Evolutionary conservation across 1,140 invertebrate genomes (phyloP), one percentile per base, ranked within the genome.

Genomic region (Anagrus nilaparvatae): DNA sequence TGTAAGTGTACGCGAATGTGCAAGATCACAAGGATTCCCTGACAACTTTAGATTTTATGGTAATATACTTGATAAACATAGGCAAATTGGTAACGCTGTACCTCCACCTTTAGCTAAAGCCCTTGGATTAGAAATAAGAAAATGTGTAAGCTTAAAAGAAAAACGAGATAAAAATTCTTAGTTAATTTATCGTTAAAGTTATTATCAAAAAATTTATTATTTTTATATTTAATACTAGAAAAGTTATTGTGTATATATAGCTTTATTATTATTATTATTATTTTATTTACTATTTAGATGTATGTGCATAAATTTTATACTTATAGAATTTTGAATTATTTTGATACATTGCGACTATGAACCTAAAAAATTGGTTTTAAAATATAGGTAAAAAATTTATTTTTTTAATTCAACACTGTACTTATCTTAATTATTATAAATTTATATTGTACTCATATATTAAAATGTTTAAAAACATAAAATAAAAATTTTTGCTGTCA

Each of bases 81-180:
- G 84, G 58, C 87, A 92, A 75, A 79, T 87, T 58, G 88, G 88
- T 12, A 92, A 91, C 65, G 87, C 87, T 13, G 87, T 93, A 1
- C 87, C 88, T 7, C 87, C 87, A 3, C 84, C 85, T 2, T 66
- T 91, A 48, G 84, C 79, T 29, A 67, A 70, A 40, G 83, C 82
- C 1, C 70, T 92, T 44, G 88, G 86, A 4, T 56, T 75, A 37
- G 84, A 90, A 65, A 79, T 87, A 40, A 65, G 67, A 41, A 83
- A 81, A 58, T 70, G 71, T 21, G 52, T 74, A 17, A 25, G n/a
- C 20, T 13, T 46, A 31, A 43, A 42, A 43, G 44, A 53, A 47
- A 44, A n/a, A 19, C 33, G 9, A 21, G 2, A 36, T 12, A 10
- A 2, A 13, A 41, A 12, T 27, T 6, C 6, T 27, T 7, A 25